phyloP scores from a whole-genome alignment of 2,888 invertebrate genomes.

The Geophilus truncorum region DNA sequence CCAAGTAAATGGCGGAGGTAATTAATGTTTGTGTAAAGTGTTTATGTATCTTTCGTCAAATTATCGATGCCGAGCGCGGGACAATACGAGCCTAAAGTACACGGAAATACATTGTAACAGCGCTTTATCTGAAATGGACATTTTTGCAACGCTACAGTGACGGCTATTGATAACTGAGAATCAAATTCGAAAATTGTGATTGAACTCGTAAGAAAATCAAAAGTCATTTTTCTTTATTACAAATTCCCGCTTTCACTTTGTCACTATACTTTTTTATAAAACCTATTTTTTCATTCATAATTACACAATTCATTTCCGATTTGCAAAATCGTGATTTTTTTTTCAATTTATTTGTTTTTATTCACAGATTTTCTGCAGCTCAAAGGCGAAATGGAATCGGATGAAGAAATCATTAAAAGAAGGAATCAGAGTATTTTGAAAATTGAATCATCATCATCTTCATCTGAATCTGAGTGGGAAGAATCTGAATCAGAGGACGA shows the following conservation, averaged over 20 bases:
- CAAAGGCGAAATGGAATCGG: neutral
- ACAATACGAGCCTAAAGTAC: neutral
- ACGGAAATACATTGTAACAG: neutral
- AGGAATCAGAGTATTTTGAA: neutral
- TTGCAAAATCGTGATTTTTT: too few relatives aligned
- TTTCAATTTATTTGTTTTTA: neutral
- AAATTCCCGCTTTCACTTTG: neutral
- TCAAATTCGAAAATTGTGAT: neutral
- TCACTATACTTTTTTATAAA: too few relatives aligned
- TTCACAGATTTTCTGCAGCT: neutral
- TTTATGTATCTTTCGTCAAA: neutral
- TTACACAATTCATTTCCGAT: too few relatives aligned
- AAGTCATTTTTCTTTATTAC: neutral
- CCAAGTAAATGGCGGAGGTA: conserved; percentile 20
- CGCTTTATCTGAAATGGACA: neutral
- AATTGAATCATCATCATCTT: neutral
- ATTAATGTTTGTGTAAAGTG: conserved; percentile 7
- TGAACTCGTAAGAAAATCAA: neutral
- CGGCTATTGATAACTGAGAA: neutral
- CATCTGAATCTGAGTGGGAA: too few relatives aligned
- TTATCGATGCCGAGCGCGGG: neutral
- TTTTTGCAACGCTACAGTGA: neutral
- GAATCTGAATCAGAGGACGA: conserved; percentile 9
- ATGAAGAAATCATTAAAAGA: neutral
- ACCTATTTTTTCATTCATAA: too few relatives aligned